A percentile compares a stretch with the other conserved stretches of the same genome.
Conservation (phyloP, 92 coral and sea anemone genomes). For the Umimayanthus kanabou region DNA sequence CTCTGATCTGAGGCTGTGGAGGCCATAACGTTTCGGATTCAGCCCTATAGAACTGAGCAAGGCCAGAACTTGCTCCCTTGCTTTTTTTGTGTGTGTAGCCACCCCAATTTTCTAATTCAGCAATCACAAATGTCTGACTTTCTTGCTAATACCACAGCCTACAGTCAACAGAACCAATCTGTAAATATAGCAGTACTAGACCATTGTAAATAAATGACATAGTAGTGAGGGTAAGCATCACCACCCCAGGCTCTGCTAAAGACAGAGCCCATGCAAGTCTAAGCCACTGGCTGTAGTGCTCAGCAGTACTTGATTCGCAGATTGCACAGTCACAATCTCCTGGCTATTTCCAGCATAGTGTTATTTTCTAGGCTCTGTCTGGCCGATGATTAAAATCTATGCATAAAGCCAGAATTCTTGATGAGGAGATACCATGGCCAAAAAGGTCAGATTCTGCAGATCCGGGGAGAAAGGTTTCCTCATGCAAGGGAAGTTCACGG, state of each 20-base stretch:
- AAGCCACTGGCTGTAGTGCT: background rate
- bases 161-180: background rate
- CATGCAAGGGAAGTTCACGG: conserved; percentile 35
- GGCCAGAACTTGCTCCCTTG: conserved; percentile 44
- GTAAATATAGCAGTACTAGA: background rate
- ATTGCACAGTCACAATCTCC: background rate
- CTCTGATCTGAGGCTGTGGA: conserved; percentile 61
- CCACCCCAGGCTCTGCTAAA: background rate
- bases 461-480: conserved; percentile 47
- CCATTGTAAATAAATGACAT: background rate
- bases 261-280: background rate
- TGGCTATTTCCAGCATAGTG: background rate
- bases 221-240: background rate
- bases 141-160: too few relatives aligned
- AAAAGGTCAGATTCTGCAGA: conserved; percentile 47
- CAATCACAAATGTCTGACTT: too few relatives aligned
- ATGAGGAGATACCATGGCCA: conserved; percentile 34
- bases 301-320: background rate
- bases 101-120: too few relatives aligned
- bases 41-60: conserved; percentile 41
- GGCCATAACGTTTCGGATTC: conserved; percentile 52
- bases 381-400: conserved; percentile 20
- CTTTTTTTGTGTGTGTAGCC: conserved; percentile 14
- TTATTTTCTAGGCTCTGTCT: background rate
- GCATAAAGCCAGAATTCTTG: conserved; percentile 45